Percentiles rank a stretch among this genome's conserved stretches.
phyloP scores from a whole-genome alignment of 2,797 vertebrate species.

The Coregonus ussuriensis region DNA sequence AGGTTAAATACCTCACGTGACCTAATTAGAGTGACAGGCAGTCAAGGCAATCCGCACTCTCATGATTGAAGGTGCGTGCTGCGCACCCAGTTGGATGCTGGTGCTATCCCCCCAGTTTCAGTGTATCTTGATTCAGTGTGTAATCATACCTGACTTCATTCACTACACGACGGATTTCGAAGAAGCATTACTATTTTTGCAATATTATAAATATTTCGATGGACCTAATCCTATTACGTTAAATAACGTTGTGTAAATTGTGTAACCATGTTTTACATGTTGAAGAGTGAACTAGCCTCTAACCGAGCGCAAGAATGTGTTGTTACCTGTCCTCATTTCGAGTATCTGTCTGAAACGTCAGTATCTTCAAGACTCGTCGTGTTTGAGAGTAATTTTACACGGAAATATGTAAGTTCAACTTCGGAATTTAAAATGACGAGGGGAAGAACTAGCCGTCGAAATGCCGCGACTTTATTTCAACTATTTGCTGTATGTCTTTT shows the following conservation, averaged over 20 bases:
- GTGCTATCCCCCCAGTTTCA: no score
- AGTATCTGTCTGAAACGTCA: not conserved
- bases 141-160: not conserved
- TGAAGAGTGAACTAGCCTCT: not conserved
- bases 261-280: not conserved
- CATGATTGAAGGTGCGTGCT: not conserved
- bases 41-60: not conserved
- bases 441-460: slow-evolving; percentile 44
- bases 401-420: slow-evolving; percentile 44
- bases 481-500: slow-evolving; percentile 49
- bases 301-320: not conserved
- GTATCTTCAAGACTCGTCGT: not conserved
- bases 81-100: not conserved
- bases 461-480: slow-evolving; percentile 25
- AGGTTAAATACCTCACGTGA: not conserved
- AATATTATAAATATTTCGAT: not conserved
- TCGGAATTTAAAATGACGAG: slow-evolving; percentile 9
- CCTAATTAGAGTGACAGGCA: not conserved
- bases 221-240: not conserved
- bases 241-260: no score
- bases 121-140: no score
- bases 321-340: not conserved
- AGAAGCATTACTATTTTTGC: not conserved
- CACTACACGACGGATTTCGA: not conserved
- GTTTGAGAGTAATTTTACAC: not conserved